Conservation (phyloP, 2,113 vertebrate genomes). For the Lipophrys pholis region DNA sequence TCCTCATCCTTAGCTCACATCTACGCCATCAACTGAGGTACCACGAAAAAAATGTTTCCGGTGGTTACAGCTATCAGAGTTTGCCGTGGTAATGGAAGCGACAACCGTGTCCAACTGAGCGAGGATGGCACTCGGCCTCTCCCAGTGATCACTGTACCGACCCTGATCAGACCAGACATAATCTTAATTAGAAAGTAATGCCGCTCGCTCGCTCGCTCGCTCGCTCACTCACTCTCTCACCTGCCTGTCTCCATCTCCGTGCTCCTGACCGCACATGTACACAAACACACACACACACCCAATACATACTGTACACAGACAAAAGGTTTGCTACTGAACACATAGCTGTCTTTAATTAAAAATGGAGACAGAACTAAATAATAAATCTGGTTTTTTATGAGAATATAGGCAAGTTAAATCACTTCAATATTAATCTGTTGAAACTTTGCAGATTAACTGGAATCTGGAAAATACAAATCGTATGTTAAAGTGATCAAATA, state of each 20-base stretch:
- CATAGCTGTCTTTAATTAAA: background rate
- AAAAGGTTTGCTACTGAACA: background rate
- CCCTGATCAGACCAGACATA: conserved; percentile 72
- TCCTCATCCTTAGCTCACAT: conserved; percentile 39
- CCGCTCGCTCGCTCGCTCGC: conserved; percentile 44
- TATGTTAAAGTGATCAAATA: too few species aligned
- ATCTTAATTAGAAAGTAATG: conserved; percentile 75
- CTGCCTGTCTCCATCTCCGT: conserved; percentile 56
- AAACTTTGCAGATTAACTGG: background rate
- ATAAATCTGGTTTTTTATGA: background rate
- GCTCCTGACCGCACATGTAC: conserved; percentile 15
- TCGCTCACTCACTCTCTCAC: conserved; percentile 50
- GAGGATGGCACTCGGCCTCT: conserved; percentile 43
- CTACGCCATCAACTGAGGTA: conserved; percentile 24
- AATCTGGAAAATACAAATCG: too few species aligned
- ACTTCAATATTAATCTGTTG: background rate
- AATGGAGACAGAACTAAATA: background rate
- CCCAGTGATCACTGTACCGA: conserved; percentile 53
- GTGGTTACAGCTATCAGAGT: conserved; percentile 62
- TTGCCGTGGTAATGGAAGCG: conserved; percentile 69
- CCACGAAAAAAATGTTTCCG: conserved; percentile 26
- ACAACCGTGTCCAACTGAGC: conserved; percentile 75
- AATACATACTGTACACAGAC: conserved; percentile 15
- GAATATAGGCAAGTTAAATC: background rate
- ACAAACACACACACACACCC: conserved; percentile 11